A percentile compares a stretch with the other conserved stretches of the same genome.
phyloP scores from a whole-genome alignment of 2,888 invertebrate genomes.

The Entomobrya multifasciata region DNA sequence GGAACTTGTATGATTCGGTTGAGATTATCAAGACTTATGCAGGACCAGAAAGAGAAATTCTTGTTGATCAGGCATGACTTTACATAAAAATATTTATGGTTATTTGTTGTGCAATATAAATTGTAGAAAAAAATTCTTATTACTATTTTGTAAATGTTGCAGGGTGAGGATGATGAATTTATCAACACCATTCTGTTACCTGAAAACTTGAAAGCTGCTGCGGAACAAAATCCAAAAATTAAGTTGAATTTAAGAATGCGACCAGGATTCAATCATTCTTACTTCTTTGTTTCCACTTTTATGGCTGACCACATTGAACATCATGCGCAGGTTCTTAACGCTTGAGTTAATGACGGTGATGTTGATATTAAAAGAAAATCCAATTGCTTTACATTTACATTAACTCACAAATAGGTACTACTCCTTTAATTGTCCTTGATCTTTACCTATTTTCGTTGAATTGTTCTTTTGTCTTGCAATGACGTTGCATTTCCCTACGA shows the following conservation, averaged over 20 bases:
- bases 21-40: slow-evolving; percentile 90
- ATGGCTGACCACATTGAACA: slow-evolving; percentile 95
- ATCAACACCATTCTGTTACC: slow-evolving; percentile 90
- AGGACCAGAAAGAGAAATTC: slow-evolving; percentile 90
- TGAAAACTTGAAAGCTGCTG: slow-evolving; percentile 88
- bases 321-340: slow-evolving; percentile 84
- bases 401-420: background rate
- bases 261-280: slow-evolving; percentile 96
- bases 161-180: slow-evolving; percentile 93
- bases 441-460: background rate
- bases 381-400: too few species aligned
- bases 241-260: slow-evolving; percentile 80
- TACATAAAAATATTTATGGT: background rate
- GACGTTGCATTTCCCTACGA: background rate
- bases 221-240: slow-evolving; percentile 85
- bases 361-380: background rate
- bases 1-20: slow-evolving; percentile 95
- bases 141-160: slow-evolving; percentile 68
- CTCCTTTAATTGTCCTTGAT: slow-evolving; percentile 17
- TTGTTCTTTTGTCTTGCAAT: background rate
- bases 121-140: background rate
- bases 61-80: slow-evolving; percentile 91
- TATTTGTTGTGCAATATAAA: background rate
- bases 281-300: slow-evolving; percentile 95
- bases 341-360: background rate